Conservation (phyloP, 2,888 invertebrate genomes). For the Brenthis ino region DNA sequence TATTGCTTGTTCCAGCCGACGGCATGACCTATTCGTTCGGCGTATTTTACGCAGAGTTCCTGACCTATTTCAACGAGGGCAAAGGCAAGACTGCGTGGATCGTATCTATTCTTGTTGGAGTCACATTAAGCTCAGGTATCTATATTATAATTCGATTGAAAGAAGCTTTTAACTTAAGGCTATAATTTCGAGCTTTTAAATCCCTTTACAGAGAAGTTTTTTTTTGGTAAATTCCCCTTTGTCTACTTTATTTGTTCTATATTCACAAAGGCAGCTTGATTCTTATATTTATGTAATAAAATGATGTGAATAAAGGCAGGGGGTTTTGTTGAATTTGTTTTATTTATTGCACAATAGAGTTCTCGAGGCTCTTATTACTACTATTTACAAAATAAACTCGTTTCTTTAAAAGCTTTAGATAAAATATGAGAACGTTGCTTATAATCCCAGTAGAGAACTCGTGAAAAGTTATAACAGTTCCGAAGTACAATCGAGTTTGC, state of each 20-base stretch:
- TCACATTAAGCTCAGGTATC: constrained; percentile 95
- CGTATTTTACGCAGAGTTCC: constrained; percentile 93
- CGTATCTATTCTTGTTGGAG: constrained; percentile 95
- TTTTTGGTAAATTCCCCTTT: too few species aligned
- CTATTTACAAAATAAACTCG: too few species aligned
- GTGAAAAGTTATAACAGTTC: not conserved
- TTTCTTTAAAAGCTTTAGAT: not conserved
- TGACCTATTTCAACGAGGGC: constrained; percentile 91
- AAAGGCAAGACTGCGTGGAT: constrained; percentile 96
- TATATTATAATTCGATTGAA: not conserved
- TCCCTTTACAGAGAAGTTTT: not conserved
- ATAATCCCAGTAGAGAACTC: not conserved
- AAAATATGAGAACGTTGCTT: not conserved
- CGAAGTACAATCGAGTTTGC: not conserved
- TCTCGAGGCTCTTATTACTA: not conserved
- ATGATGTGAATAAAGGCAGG: not conserved
- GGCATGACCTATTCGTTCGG: constrained; percentile 99
- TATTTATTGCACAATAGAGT: not conserved
- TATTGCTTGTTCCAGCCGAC: constrained; percentile 87
- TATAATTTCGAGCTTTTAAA: too few species aligned
- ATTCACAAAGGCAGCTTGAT: too few species aligned
- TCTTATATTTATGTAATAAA: not conserved
- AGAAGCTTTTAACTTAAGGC: too few species aligned
- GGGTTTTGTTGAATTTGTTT: not conserved
- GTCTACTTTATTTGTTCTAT: too few species aligned